These are phyloP conservation scores for Himalopsyche tibetana DNA, from an alignment of 2,888 invertebrate genomes.

Conservation along the genomic window DNA sequence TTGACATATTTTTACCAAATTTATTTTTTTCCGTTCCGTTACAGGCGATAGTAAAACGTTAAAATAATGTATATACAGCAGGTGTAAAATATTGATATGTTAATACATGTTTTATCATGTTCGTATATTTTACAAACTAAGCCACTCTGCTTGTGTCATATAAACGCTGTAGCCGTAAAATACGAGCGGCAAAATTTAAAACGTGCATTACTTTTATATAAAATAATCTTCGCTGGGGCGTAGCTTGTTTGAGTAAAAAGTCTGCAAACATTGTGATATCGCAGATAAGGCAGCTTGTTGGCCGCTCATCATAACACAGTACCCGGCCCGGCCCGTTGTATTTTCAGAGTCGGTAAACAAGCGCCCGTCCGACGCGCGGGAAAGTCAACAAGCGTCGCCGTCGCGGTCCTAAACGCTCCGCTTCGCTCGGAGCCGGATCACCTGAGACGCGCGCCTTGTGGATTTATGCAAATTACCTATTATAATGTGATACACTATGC, in stretches of 20 bases:
- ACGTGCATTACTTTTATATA: conserved; percentile 39
- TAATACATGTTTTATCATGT: too few relatives aligned
- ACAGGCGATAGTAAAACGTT: too few relatives aligned
- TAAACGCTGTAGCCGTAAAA: not conserved
- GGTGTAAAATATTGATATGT: too few relatives aligned
- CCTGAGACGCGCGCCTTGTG: conserved; percentile 53
- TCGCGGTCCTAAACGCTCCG: not conserved
- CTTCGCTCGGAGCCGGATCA: conserved; percentile 29
- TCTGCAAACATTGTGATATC: conserved; percentile 43
- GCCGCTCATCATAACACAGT: conserved; percentile 32
- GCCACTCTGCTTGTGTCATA: too few relatives aligned
- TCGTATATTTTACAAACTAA: too few relatives aligned
- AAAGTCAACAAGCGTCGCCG: conserved; percentile 37
- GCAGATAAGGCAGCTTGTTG: conserved; percentile 40
- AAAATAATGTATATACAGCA: too few relatives aligned
- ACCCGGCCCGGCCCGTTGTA: conserved; percentile 38
- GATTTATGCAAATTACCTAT: conserved; percentile 62
- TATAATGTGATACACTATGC: conserved; percentile 58
- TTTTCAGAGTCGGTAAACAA: conserved; percentile 41
- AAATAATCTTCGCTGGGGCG: conserved; percentile 27
- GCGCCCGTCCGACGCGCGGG: conserved; percentile 24
- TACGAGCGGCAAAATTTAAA: conserved; percentile 15
- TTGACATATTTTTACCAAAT: too few relatives aligned
- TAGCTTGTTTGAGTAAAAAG: conserved; percentile 32
- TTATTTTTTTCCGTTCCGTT: too few relatives aligned